A percentile compares a stretch with the other conserved stretches of the same genome.
phyloP scores from a whole-genome alignment of 1,140 invertebrate genomes.

The Orchesella cincta region DNA sequence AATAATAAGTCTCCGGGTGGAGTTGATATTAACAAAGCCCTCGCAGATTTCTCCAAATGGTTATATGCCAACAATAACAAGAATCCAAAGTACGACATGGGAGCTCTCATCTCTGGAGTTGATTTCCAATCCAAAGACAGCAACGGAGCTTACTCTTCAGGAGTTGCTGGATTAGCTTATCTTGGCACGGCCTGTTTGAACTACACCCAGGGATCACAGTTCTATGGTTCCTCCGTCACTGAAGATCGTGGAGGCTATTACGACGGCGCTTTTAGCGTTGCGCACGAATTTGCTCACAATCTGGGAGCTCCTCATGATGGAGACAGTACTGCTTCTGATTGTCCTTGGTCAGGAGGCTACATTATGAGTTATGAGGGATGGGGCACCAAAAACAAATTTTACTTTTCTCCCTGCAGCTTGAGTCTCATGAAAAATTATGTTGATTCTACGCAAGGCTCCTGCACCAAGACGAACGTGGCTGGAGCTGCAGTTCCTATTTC shows the following conservation, averaged over 20 bases:
- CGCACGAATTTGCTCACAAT: constrained; percentile 51
- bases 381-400: constrained; percentile 37
- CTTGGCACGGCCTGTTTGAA: constrained; percentile 40
- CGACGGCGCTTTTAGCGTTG: constrained; percentile 46
- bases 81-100: constrained; percentile 42
- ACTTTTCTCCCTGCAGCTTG: constrained; percentile 39
- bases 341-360: constrained; percentile 37
- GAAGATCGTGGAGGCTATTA: constrained; percentile 50
- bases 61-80: constrained; percentile 32
- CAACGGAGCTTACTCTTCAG: constrained; percentile 17
- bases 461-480: neutral
- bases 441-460: constrained; percentile 10
- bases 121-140: constrained; percentile 40
- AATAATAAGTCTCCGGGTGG: constrained; percentile 34
- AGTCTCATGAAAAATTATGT: constrained; percentile 37
- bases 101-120: constrained; percentile 40
- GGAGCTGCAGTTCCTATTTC: neutral
- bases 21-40: constrained; percentile 37
- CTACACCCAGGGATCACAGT: neutral
- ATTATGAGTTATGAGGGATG: constrained; percentile 43
- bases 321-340: neutral
- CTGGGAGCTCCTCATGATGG: constrained; percentile 51
- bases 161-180: constrained; percentile 41
- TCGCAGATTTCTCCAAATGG: constrained; percentile 41
- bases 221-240: constrained; percentile 41